Base-by-base conservation (phyloP, 2,113 vertebrate species). In the Callopanchax toddi region DNA sequence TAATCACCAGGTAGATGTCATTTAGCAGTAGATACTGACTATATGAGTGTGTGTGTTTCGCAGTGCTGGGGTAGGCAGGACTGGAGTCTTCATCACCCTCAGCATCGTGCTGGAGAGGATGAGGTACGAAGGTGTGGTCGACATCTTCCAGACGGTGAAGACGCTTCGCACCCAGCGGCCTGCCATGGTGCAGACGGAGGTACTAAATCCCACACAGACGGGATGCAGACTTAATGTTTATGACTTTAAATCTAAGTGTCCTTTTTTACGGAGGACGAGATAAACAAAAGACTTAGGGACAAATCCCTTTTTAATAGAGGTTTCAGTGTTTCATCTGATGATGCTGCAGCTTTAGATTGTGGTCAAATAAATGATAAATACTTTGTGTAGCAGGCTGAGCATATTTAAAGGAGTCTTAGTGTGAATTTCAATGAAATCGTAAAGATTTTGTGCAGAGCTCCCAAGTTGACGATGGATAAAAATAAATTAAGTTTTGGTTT, bases 151-250 rank as follows among this genome's bases (percentile, higher is more conserved):
- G 93, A 98, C 96, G 0, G 96, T 98, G 87, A 98, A 98, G 92
- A 98, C 95, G 20, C 89, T 98, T 74, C 93, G 96, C 74, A 98
- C 96, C 0, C 96, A 98, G 91, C 89, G 96, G 76, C 96, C 96
- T 0, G 96, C 96, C 83, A 98, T 97, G 95, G 96, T 98, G 91
- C 96, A 98, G 90, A 98, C 96, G 54, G 96, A 98, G 95, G 96
- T 97, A 79, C 67, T 61, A 29, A 39, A 20, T 0, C 7, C 15
- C n/a, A 6, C 5, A 12, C 53, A 3, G 22, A 22, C n/a, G 4
- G 16, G 26, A 32, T 7, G 29, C 29, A 6, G 3, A 32, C 6
- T 32, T 32, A 32, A 29, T 29, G 26, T 26, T 51, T 54, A 44
- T 43, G 71, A 26, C 25, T 57, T 21, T 34, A 53, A 50, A 68